These are phyloP conservation scores for Glossosoma conforme DNA, from an alignment of 1,140 invertebrate genomes.

Conservation along the genomic window DNA sequence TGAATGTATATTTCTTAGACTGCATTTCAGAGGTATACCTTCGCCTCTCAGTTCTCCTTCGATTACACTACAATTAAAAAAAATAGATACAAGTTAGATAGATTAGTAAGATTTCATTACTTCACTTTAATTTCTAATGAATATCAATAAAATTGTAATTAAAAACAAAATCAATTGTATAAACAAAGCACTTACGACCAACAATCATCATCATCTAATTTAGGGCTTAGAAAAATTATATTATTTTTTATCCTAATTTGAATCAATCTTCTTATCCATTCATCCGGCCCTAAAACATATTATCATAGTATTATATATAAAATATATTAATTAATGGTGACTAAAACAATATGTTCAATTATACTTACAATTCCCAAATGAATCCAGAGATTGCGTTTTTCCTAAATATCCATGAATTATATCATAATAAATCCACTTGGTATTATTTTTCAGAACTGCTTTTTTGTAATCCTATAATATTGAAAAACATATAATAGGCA, in stretches of 20 bases:
- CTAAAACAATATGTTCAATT: background rate
- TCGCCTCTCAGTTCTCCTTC: conserved; percentile 14
- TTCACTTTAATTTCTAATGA: background rate
- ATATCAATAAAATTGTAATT: background rate
- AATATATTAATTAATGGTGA: background rate
- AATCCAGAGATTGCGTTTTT: conserved; percentile 6
- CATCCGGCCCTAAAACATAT: conserved; percentile 20
- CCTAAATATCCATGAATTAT: conserved; percentile 20
- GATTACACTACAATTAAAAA: conserved; percentile 14
- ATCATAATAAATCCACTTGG: conserved; percentile 24
- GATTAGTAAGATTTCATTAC: too few relatives aligned
- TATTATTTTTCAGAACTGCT: conserved; percentile 22
- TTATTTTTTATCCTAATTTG: conserved; percentile 13
- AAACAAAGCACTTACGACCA: conserved; percentile 24
- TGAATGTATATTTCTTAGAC: conserved; percentile 16
- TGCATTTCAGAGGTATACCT: conserved; percentile 16
- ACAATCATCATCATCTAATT: conserved; percentile 14
- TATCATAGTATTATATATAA: background rate
- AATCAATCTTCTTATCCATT: conserved; percentile 25
- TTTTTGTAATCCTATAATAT: conserved; percentile 26
- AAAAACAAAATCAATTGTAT: conserved; percentile 3
- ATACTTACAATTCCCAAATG: conserved; percentile 20
- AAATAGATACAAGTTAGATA: background rate
- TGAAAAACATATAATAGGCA: background rate
- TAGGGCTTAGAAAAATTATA: conserved; percentile 6